These are phyloP conservation scores for Drosophila trapezifrons DNA, from an alignment of 1,140 invertebrate genomes.

Conservation along the genomic window DNA sequence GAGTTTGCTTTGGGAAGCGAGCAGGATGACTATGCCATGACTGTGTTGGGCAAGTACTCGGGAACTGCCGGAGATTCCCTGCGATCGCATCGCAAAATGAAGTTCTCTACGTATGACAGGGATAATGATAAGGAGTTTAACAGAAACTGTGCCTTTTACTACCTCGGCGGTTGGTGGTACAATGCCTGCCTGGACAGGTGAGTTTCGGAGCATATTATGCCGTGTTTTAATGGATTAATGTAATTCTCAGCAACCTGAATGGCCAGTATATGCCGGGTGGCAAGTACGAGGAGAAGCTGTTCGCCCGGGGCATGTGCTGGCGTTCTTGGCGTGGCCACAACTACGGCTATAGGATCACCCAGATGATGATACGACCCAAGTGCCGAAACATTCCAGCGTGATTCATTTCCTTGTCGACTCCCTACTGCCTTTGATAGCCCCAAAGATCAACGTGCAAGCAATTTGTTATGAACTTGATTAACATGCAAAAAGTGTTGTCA, in stretches of 20 bases:
- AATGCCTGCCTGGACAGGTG: constrained; percentile 82
- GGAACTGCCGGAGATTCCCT: constrained; percentile 64
- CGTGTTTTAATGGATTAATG: too few species aligned
- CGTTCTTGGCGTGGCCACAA: constrained; percentile 71
- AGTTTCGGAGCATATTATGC: not conserved
- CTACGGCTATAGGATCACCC: constrained; percentile 59
- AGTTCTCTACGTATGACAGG: constrained; percentile 68
- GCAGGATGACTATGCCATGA: constrained; percentile 87
- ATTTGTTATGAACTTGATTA: constrained; percentile 30
- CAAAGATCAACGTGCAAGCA: constrained; percentile 32
- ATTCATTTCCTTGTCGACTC: constrained; percentile 11
- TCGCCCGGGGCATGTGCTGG: constrained; percentile 72
- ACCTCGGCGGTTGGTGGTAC: constrained; percentile 89
- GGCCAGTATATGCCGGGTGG: constrained; percentile 63
- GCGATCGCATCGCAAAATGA: constrained; percentile 11
- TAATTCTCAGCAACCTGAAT: constrained; percentile 48
- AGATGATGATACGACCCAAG: constrained; percentile 72
- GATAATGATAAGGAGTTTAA: constrained; percentile 89
- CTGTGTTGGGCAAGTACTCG: constrained; percentile 86
- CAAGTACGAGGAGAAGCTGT: constrained; percentile 61
- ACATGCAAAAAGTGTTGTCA: constrained; percentile 41
- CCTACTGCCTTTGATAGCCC: not conserved
- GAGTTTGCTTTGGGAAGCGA: constrained; percentile 88
- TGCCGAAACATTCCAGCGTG: constrained; percentile 45
- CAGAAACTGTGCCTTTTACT: constrained; percentile 87